phyloP scores from a whole-genome alignment of 2,888 invertebrate genomes.

The Plutella xylostella region DNA sequence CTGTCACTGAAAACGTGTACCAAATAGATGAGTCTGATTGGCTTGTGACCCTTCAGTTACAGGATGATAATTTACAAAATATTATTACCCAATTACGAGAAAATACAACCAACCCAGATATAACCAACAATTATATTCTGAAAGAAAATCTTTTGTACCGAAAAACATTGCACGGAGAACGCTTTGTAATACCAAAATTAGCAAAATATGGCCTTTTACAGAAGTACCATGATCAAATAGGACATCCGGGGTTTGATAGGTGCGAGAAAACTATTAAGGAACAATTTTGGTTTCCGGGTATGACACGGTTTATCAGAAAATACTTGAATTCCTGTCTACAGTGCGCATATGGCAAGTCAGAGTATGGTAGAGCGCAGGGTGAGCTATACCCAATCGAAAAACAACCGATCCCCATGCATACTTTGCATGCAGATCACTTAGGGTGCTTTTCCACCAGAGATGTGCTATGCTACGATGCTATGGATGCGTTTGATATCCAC shows the following conservation, averaged over 20 bases:
- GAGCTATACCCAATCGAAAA: background rate
- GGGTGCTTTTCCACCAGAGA: too few relatives aligned
- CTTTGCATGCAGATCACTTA: background rate
- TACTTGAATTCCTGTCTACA: background rate
- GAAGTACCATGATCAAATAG: too few relatives aligned
- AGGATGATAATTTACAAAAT: background rate
- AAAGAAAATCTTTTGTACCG: background rate
- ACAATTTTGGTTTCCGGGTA: background rate
- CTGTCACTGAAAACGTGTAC: background rate
- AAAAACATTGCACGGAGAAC: background rate
- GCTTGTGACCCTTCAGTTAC: background rate
- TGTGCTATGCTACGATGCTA: too few relatives aligned
- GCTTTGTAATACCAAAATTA: too few relatives aligned
- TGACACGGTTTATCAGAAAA: background rate
- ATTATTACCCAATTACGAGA: background rate
- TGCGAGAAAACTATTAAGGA: background rate
- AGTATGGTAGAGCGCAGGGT: too few relatives aligned
- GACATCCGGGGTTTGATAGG: too few relatives aligned
- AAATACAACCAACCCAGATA: background rate
- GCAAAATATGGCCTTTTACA: too few relatives aligned
- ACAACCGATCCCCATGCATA: background rate
- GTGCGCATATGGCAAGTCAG: background rate
- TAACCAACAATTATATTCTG: background rate
- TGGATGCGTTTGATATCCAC: too few relatives aligned
- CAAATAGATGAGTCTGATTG: background rate